A percentile compares a stretch with the other conserved stretches of the same genome.
These are phyloP conservation scores for Lepus europaeus DNA, from an alignment of 2,113 vertebrate genomes.

Conservation along the genomic window DNA sequence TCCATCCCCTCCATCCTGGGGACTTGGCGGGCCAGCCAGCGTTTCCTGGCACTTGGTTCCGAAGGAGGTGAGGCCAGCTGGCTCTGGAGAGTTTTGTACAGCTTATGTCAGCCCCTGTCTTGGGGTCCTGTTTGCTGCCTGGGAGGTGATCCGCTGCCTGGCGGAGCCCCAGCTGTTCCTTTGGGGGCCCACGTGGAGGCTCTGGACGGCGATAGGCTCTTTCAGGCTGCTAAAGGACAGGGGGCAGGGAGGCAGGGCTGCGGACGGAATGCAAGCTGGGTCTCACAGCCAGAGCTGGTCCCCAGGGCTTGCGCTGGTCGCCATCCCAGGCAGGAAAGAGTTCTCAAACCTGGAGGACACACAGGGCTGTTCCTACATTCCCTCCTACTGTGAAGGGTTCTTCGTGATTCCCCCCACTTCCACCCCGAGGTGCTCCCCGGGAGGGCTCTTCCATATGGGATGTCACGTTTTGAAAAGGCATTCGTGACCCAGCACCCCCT, in stretches of 20 bases:
- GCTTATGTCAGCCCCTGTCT: slow-evolving; percentile 48
- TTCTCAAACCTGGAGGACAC: slow-evolving; percentile 12
- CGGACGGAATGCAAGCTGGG: neutral
- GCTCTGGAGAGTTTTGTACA: neutral
- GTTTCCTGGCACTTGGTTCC: slow-evolving; percentile 65
- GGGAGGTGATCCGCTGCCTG: slow-evolving; percentile 58
- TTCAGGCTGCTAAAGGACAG: neutral
- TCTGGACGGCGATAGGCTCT: slow-evolving; percentile 22
- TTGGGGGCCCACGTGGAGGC: slow-evolving; percentile 35
- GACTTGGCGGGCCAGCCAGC: neutral
- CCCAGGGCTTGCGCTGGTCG: neutral
- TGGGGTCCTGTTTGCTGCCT: slow-evolving; percentile 63
- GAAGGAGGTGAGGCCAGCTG: slow-evolving; percentile 69
- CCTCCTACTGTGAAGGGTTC: slow-evolving; percentile 30
- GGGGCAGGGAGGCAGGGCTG: neutral
- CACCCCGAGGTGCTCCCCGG: neutral
- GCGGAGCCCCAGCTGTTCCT: neutral
- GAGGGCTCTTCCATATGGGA: neutral
- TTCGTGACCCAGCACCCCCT: slow-evolving; percentile 34
- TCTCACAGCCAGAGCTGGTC: slow-evolving; percentile 26
- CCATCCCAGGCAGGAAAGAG: neutral
- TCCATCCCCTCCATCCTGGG: neutral
- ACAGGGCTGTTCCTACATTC: neutral
- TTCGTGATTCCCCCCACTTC: neutral
- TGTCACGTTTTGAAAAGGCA: slow-evolving; percentile 22